Evolutionary conservation across 2,113 vertebrate genomes (phyloP).

Genomic region (Opisthocomus hoazin): DNA sequence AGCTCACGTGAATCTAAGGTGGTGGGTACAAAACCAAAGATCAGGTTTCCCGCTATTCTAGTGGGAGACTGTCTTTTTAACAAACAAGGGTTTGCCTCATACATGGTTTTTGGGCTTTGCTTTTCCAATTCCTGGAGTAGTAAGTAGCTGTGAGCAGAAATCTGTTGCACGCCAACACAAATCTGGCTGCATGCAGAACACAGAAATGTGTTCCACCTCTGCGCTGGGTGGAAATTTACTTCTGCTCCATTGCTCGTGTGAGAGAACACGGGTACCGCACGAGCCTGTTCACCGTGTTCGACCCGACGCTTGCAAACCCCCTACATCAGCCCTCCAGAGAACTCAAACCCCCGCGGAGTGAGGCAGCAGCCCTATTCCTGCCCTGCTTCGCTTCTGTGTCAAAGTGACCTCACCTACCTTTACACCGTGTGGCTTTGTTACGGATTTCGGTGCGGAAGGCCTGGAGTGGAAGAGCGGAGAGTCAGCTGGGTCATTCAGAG

Average conservation of each 20-base stretch:
- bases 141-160: neutral
- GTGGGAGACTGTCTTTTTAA: neutral
- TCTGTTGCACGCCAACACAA: neutral
- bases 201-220: neutral
- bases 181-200: neutral
- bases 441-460: neutral
- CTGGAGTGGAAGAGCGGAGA: neutral
- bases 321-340: neutral
- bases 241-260: neutral
- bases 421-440: accelerated
- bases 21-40: neutral
- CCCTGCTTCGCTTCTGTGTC: neutral
- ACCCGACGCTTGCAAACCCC: neutral
- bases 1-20: neutral
- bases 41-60: neutral
- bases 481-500: neutral
- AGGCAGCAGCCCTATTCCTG: neutral
- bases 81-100: neutral
- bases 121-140: neutral
- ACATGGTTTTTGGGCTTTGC: neutral
- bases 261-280: accelerated
- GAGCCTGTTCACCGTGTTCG: accelerated
- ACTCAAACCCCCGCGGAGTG: neutral
- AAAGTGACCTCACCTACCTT: neutral
- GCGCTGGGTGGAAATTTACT: neutral